phyloP scores from a whole-genome alignment of 2,888 invertebrate species.

The Caenorhabditis japonica region DNA sequence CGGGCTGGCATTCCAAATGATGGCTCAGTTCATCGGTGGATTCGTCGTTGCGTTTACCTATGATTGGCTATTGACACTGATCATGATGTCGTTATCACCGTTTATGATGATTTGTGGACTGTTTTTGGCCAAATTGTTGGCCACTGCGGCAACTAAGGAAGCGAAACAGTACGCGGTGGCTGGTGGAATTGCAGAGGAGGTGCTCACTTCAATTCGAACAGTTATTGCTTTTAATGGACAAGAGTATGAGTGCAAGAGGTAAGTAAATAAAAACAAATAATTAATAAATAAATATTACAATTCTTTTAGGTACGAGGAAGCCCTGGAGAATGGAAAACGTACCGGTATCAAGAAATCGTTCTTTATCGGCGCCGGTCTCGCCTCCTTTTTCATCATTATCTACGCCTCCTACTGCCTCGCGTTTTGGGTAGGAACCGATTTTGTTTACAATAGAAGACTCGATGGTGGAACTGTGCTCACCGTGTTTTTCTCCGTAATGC shows the following conservation, averaged over 20 bases:
- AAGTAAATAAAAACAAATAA: too few species aligned
- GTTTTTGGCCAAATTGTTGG: constrained; percentile 77
- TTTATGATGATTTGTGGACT: constrained; percentile 69
- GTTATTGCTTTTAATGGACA: constrained; percentile 67
- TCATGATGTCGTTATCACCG: constrained; percentile 76
- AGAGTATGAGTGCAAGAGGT: constrained; percentile 65
- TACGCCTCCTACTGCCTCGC: constrained; percentile 76
- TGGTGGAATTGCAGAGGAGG: constrained; percentile 63
- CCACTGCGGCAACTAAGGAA: constrained; percentile 78
- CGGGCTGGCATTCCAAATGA: constrained; percentile 68
- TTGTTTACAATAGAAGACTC: constrained; percentile 55
- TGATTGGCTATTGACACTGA: constrained; percentile 72
- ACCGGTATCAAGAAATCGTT: constrained; percentile 73
- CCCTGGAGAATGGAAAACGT: constrained; percentile 65
- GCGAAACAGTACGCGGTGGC: constrained; percentile 70
- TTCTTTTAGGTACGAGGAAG: constrained; percentile 69
- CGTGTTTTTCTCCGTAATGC: constrained; percentile 79
- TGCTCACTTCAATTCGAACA: constrained; percentile 60
- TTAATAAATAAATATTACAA: too few species aligned
- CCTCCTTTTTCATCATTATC: constrained; percentile 76
- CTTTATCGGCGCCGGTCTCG: constrained; percentile 77
- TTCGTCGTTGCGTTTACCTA: constrained; percentile 68
- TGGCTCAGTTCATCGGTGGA: constrained; percentile 73
- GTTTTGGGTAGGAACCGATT: constrained; percentile 73
- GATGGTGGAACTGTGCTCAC: constrained; percentile 60